Percentiles rank a stretch among this genome's conserved stretches.
These are phyloP conservation scores for Momotus momota DNA, from an alignment of 2,797 vertebrate genomes.

Conservation along the genomic window DNA sequence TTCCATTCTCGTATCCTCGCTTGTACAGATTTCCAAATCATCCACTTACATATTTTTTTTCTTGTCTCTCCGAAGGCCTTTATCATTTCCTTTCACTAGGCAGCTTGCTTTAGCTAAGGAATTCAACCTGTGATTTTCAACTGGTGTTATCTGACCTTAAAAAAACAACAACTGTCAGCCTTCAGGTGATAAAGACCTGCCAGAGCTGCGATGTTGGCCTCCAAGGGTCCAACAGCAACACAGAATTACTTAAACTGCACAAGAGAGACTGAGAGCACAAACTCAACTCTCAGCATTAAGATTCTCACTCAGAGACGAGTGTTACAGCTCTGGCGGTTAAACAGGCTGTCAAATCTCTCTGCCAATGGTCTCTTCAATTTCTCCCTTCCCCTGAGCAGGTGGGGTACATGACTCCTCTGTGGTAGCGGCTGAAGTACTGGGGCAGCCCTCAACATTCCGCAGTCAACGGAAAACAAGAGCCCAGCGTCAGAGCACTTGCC, in stretches of 20 bases:
- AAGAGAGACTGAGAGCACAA: neutral
- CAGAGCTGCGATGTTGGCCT: neutral
- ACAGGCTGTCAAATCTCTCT: neutral
- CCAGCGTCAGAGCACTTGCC: neutral
- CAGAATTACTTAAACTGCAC: rapidly evolving
- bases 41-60: neutral
- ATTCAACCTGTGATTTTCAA: neutral
- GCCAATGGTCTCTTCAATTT: neutral
- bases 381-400: conserved; percentile 21
- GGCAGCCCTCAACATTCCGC: neutral
- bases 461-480: conserved; percentile 10
- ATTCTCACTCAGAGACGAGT: neutral
- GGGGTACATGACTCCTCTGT: neutral
- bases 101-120: neutral
- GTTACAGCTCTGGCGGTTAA: neutral
- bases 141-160: neutral
- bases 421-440: neutral
- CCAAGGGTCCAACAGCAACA: neutral
- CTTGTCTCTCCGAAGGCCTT: neutral
- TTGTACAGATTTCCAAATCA: neutral
- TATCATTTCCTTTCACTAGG: neutral
- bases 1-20: neutral
- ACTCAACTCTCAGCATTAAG: neutral
- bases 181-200: neutral
- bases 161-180: neutral